Conservation (phyloP, 92 coral and sea anemone genomes). For the Heteractis magnifica region DNA sequence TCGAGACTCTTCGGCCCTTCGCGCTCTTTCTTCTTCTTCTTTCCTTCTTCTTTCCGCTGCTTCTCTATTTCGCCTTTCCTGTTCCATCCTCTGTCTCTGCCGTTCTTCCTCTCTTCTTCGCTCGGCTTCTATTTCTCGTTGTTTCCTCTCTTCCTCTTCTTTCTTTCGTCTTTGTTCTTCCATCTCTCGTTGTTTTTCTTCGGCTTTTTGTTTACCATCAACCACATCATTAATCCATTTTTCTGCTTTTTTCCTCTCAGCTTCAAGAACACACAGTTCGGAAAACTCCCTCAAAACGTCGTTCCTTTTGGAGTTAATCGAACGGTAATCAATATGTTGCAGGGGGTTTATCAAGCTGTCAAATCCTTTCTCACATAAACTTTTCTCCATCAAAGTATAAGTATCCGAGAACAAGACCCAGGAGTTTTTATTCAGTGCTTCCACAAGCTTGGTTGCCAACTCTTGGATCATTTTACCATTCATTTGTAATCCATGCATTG, state of each 20-base stretch:
- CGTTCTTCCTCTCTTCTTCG: conserved; percentile 8
- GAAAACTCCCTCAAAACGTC: conserved; percentile 5
- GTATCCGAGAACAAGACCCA: conserved; percentile 57
- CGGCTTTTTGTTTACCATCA: conserved; percentile 26
- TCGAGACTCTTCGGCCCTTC: not conserved
- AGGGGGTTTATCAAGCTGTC: conserved; percentile 39
- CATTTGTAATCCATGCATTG: conserved; percentile 46
- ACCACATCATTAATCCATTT: conserved; percentile 25
- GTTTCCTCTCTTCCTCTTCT: conserved; percentile 34
- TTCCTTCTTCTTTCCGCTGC: not conserved
- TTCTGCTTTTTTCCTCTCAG: conserved; percentile 18
- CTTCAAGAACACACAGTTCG: conserved; percentile 37
- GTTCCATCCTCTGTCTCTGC: conserved; percentile 4
- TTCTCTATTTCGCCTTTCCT: not conserved
- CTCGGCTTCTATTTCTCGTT: conserved; percentile 17
- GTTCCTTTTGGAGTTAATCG: not conserved
- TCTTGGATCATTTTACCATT: conserved; percentile 46
- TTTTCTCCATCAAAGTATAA: conserved; percentile 36
- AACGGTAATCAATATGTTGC: conserved; percentile 14
- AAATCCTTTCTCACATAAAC: conserved; percentile 46
- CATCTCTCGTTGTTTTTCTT: conserved; percentile 12
- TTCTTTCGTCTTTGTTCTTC: conserved; percentile 6
- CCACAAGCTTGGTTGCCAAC: conserved; percentile 38
- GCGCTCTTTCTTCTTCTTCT: conserved; percentile 4
- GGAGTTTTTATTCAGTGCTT: conserved; percentile 54